Conservation (phyloP, 2,888 invertebrate species). For the Cryptocephalus moraei region DNA sequence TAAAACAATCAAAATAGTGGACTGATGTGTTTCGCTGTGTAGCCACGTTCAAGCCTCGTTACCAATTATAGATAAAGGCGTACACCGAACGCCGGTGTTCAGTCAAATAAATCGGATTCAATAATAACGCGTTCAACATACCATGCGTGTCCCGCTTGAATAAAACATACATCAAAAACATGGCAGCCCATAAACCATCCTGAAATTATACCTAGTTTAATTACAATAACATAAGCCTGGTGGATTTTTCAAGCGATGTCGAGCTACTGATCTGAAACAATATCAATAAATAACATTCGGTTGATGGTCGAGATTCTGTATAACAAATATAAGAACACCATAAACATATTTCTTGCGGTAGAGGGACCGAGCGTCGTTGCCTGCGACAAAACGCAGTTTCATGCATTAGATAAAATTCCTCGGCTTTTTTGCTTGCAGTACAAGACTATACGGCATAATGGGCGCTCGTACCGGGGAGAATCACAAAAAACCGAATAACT, state of each 20-base stretch:
- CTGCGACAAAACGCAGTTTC: conserved; percentile 3
- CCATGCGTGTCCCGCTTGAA: conserved; percentile 6
- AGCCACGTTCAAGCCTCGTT: neutral
- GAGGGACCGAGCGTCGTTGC: conserved; percentile 3
- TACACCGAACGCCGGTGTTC: neutral
- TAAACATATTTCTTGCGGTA: conserved; percentile 11
- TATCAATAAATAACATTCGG: conserved; percentile 13
- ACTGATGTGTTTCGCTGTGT: too few species aligned
- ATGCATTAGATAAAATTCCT: conserved; percentile 7
- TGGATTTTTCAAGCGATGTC: conserved; percentile 11
- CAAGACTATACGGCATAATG: neutral
- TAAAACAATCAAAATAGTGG: too few species aligned
- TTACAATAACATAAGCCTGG: conserved; percentile 15
- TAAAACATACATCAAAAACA: conserved; percentile 13
- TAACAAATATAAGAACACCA: conserved; percentile 16
- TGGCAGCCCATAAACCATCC: conserved; percentile 11
- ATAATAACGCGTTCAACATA: neutral
- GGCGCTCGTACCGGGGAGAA: neutral
- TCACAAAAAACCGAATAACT: neutral
- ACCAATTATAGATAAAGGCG: neutral
- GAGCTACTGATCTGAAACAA: conserved; percentile 13
- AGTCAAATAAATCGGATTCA: neutral
- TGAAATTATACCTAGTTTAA: conserved; percentile 13
- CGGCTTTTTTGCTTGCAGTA: conserved; percentile 2
- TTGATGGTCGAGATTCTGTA: conserved; percentile 14